Conservation (phyloP, 2,797 vertebrate genomes). For the Geotrypetes seraphini region DNA sequence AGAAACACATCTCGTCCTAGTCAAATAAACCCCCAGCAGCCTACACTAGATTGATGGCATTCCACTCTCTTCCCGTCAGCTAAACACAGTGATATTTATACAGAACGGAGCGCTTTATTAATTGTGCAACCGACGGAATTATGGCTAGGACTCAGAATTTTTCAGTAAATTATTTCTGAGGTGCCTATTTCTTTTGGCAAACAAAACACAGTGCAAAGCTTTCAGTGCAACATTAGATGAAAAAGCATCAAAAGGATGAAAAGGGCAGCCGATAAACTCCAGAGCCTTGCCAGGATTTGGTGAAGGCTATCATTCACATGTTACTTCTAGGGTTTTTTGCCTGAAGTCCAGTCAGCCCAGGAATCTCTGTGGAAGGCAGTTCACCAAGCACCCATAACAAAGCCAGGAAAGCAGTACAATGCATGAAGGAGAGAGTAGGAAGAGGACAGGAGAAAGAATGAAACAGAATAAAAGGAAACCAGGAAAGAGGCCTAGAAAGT, state of each 20-base stretch:
- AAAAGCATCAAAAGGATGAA: constrained; percentile 2
- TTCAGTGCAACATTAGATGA: too few species aligned
- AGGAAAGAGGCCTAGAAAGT: too few species aligned
- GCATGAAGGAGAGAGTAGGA: constrained; percentile 4
- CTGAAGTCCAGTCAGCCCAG: constrained; percentile 22
- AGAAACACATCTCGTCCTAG: constrained; percentile 8
- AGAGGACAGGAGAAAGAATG: accelerated
- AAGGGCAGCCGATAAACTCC: constrained; percentile 4
- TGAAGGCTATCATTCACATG: constrained; percentile 33
- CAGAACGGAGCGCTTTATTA: constrained; percentile 39
- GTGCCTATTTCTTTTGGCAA: constrained; percentile 35
- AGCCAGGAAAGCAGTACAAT: accelerated
- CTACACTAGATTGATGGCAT: constrained; percentile 25
- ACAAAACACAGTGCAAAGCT: accelerated
- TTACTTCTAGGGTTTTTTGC: constrained; percentile 38
- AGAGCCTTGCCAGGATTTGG: constrained; percentile 32
- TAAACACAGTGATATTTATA: constrained; percentile 4
- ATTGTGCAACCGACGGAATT: not conserved
- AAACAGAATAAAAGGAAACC: accelerated
- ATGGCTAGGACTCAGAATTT: not conserved
- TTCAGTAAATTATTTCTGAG: not conserved
- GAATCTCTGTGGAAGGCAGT: constrained; percentile 23
- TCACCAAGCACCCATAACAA: not conserved
- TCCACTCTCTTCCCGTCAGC: constrained; percentile 31
- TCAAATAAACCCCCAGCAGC: not conserved